A percentile compares a stretch with the other conserved stretches of the same genome.
Conservation (phyloP, 2,888 invertebrate species). For the Leptothorax acervorum region DNA sequence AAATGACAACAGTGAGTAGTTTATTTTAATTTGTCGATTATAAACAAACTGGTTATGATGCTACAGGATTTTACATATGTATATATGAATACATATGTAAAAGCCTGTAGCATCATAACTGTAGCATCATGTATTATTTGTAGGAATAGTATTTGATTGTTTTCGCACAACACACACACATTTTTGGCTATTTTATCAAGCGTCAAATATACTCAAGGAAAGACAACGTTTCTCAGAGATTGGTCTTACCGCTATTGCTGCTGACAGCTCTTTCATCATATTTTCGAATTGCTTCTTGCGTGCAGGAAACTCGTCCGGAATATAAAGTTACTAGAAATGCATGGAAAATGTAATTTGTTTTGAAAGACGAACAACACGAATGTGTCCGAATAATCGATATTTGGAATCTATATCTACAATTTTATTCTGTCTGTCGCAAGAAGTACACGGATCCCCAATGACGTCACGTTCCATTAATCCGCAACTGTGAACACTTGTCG, state of each 20-base stretch:
- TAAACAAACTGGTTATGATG: not conserved
- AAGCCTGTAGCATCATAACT: not conserved
- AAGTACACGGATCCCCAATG: not conserved
- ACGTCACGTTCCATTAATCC: not conserved
- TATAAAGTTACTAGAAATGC: not conserved
- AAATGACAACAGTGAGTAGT: not conserved
- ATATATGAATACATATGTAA: not conserved
- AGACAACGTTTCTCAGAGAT: not conserved
- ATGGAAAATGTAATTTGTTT: conserved; percentile 5
- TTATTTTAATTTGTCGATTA: not conserved
- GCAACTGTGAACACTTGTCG: not conserved
- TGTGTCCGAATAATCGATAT: not conserved
- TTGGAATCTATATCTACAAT: not conserved
- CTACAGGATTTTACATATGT: not conserved
- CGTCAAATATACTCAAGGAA: not conserved
- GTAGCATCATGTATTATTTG: not conserved
- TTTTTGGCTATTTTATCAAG: not conserved
- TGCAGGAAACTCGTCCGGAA: not conserved
- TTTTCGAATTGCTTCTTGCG: not conserved
- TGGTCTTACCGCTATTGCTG: not conserved
- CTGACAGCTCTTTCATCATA: conserved; percentile 9
- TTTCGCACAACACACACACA: not conserved
- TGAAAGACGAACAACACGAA: not conserved
- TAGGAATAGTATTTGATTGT: not conserved
- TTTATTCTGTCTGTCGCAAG: not conserved